phyloP scores from a whole-genome alignment of 2,888 invertebrate genomes.

The Cybosia mesomella region DNA sequence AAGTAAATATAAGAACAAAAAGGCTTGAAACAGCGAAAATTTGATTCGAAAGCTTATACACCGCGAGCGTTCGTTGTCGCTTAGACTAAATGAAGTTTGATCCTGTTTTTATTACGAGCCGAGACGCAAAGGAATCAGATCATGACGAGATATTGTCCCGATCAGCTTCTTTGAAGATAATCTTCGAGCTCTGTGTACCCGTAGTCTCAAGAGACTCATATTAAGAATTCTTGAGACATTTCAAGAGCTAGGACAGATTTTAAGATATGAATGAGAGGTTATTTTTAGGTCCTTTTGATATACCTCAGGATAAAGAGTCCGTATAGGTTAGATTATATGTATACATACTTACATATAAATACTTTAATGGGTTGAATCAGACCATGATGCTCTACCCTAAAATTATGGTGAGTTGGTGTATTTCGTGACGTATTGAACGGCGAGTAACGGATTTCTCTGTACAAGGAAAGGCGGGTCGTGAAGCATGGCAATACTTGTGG shows the following conservation, averaged over 20 bases:
- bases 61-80: constrained; percentile 62
- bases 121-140: constrained; percentile 47
- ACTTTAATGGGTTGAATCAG: too few relatives aligned
- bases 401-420: too few relatives aligned
- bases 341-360: too few relatives aligned
- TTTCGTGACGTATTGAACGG: too few relatives aligned
- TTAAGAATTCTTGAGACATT: background rate
- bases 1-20: constrained; percentile 50
- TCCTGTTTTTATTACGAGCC: constrained; percentile 64
- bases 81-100: constrained; percentile 70
- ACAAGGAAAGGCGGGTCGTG: too few relatives aligned
- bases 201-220: background rate
- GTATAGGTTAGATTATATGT: too few relatives aligned
- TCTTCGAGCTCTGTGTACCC: constrained; percentile 4
- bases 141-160: constrained; percentile 37
- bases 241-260: background rate
- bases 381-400: too few relatives aligned
- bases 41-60: constrained; percentile 72
- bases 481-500: too few relatives aligned
- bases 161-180: constrained; percentile 24
- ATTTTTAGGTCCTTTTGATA: background rate
- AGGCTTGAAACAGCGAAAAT: constrained; percentile 62
- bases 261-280: background rate
- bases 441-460: too few relatives aligned
- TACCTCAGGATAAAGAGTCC: background rate